These are phyloP conservation scores for Dynastes maya DNA, from an alignment of 2,888 invertebrate species.

Conservation along the genomic window DNA sequence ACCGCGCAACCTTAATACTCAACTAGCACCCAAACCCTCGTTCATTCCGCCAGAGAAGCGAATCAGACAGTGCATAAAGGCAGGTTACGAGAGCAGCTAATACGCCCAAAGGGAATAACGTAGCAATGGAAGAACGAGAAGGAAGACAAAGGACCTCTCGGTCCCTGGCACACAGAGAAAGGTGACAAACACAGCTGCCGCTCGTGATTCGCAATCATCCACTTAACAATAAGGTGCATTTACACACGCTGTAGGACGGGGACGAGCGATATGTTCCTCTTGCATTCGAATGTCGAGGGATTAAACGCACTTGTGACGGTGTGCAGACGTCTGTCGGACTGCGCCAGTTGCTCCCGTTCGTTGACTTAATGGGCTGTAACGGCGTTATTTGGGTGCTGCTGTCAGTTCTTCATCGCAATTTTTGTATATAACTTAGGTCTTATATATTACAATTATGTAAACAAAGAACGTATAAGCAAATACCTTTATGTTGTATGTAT, in stretches of 20 bases:
- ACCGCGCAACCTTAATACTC: too few species aligned
- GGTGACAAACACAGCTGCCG: slow-evolving; percentile 58
- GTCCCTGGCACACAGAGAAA: not conserved
- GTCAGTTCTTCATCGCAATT: too few species aligned
- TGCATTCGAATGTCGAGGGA: slow-evolving; percentile 2
- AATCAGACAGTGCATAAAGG: too few species aligned
- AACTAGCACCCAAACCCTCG: too few species aligned
- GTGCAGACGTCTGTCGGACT: not conserved
- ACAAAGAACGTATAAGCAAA: too few species aligned
- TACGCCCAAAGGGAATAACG: too few species aligned
- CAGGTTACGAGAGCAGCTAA: too few species aligned
- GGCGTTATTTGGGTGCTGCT: not conserved
- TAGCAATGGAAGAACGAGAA: not conserved
- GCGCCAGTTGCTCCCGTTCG: not conserved
- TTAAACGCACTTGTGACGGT: slow-evolving; percentile 7
- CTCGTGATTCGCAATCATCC: slow-evolving; percentile 59
- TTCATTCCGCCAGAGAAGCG: too few species aligned
- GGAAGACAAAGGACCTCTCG: not conserved
- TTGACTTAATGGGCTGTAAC: slow-evolving; percentile 19
- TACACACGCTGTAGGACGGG: slow-evolving; percentile 53
- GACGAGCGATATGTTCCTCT: not conserved
- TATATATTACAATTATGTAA: too few species aligned
- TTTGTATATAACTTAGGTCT: too few species aligned
- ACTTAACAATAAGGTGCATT: slow-evolving; percentile 63
- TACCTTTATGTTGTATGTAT: too few species aligned